Conservation (phyloP, 2,113 vertebrate species). For the Xyrauchen texanus region DNA sequence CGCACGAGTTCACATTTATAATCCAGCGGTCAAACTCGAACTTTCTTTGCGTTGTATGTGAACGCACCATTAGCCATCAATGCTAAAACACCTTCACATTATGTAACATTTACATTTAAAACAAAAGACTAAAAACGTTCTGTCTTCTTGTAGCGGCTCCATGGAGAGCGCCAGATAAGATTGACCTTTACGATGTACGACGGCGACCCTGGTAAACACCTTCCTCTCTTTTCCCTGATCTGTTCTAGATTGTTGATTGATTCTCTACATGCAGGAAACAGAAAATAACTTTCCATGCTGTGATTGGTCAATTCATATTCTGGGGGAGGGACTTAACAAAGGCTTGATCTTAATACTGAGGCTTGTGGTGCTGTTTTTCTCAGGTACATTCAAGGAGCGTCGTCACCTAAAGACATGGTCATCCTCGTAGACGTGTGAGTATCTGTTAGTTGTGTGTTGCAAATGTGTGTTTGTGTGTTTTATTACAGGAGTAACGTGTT, state of each 20-base stretch:
- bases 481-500: slow-evolving; percentile 46
- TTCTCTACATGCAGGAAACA: too few species aligned
- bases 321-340: background rate
- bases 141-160: slow-evolving; percentile 79
- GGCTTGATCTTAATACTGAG: too few species aligned
- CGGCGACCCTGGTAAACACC: slow-evolving; percentile 89
- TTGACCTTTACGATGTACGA: slow-evolving; percentile 95
- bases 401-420: slow-evolving; percentile 98
- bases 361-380: background rate
- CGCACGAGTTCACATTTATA: too few species aligned
- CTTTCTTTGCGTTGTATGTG: too few species aligned
- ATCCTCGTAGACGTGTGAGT: slow-evolving; percentile 99
- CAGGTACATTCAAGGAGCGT: slow-evolving; percentile 98
- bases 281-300: background rate
- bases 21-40: too few species aligned
- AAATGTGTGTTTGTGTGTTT: background rate
- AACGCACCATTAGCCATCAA: too few species aligned
- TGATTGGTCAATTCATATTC: background rate
- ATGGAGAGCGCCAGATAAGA: slow-evolving; percentile 95
- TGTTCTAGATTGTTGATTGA: too few species aligned
- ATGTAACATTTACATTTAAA: background rate
- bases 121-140: too few species aligned
- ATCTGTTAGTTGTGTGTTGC: background rate
- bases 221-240: background rate
- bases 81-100: too few species aligned